Evolutionary conservation across 2,797 vertebrate genomes (phyloP).

Genomic region (Xenentodon cancila): DNA sequence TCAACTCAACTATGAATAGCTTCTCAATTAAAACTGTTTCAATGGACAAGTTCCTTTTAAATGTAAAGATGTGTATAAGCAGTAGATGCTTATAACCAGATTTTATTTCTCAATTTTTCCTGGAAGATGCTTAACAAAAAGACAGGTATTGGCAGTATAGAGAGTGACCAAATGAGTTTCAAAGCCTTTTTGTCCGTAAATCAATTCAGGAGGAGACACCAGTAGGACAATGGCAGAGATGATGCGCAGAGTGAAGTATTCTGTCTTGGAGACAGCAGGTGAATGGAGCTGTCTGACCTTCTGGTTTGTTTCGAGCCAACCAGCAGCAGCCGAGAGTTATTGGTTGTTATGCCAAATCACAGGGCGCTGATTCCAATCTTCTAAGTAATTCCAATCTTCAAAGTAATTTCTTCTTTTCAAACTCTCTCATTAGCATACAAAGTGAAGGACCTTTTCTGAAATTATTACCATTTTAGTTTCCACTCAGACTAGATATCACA

Average conservation of each 20-base stretch:
- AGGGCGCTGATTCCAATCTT: constrained; percentile 65
- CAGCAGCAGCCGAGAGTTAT: constrained; percentile 35
- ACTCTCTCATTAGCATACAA: constrained; percentile 69
- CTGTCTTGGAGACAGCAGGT: constrained; percentile 5
- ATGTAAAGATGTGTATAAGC: no score
- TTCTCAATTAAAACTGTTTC: no score
- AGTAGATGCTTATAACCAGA: no score
- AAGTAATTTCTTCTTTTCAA: constrained; percentile 66
- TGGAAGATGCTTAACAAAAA: no score
- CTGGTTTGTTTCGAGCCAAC: constrained; percentile 46
- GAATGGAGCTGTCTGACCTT: constrained; percentile 37
- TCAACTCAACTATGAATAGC: no score
- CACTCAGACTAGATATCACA: constrained; percentile 24
- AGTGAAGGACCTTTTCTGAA: constrained; percentile 58
- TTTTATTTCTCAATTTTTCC: no score
- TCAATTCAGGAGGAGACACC: no score
- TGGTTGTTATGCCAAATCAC: constrained; percentile 50
- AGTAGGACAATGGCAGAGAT: neutral
- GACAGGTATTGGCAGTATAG: no score
- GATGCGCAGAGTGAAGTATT: constrained; percentile 7
- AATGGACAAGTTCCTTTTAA: no score
- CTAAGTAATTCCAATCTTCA: constrained; percentile 7
- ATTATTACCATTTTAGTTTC: constrained; percentile 49
- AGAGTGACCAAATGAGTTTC: no score
- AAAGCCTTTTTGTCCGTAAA: no score